phyloP scores from a whole-genome alignment of 2,888 invertebrate genomes.

The Caenorhabditis wallacei region DNA sequence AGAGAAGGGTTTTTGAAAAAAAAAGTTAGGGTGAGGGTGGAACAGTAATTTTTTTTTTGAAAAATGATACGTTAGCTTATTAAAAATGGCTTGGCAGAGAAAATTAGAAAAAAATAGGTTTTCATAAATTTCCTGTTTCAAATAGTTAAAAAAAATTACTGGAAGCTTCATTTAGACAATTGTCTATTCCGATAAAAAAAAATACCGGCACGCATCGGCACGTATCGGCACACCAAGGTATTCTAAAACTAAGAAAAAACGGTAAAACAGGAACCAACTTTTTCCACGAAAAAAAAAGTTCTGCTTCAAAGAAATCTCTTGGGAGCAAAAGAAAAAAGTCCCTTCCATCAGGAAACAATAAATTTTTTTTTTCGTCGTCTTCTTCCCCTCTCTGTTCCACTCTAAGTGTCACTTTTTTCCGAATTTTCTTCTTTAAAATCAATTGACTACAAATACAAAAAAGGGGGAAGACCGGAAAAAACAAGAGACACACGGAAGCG shows the following conservation, averaged over 20 bases:
- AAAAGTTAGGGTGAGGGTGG: no score
- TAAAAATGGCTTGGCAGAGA: no score
- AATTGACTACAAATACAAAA: not conserved
- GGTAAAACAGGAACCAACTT: not conserved
- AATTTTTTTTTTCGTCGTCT: conserved; percentile 11
- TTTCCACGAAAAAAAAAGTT: not conserved
- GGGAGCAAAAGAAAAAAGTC: not conserved
- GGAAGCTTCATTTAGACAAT: no score
- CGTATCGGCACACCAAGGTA: no score
- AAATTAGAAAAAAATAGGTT: no score
- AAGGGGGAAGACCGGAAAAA: not conserved
- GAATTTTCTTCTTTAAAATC: not conserved
- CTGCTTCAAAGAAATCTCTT: not conserved
- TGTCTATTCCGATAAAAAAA: no score
- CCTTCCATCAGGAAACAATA: conserved; percentile 44
- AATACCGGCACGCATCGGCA: no score
- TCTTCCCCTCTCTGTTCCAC: not conserved
- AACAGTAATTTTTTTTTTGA: no score
- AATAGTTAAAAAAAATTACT: no score
- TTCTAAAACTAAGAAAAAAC: not conserved
- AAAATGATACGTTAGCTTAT: no score
- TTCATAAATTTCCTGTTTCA: no score
- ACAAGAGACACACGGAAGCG: conserved; percentile 27
- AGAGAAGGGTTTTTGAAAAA: no score
- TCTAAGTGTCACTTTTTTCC: not conserved